These are phyloP conservation scores for Sitophilus oryzae DNA, from an alignment of 1,140 invertebrate genomes.

Conservation along the genomic window DNA sequence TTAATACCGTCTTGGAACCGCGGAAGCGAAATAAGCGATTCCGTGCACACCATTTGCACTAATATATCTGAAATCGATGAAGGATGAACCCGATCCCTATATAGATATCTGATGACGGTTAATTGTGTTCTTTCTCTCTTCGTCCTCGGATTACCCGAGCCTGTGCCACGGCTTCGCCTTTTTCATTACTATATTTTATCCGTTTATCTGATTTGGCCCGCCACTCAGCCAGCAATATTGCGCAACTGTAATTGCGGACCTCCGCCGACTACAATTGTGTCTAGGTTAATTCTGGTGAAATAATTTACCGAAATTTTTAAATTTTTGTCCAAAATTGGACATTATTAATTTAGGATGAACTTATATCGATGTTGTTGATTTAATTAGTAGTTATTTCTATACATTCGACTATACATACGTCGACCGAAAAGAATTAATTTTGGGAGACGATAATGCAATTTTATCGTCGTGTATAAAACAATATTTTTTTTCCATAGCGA, in stretches of 20 bases:
- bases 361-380: too few relatives aligned
- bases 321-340: too few relatives aligned
- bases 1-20: too few relatives aligned
- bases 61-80: slow-evolving; percentile 22
- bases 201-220: slow-evolving; percentile 15
- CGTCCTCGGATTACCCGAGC: too few relatives aligned
- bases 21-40: slow-evolving; percentile 19
- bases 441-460: too few relatives aligned
- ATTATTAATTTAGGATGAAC: too few relatives aligned
- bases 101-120: slow-evolving; percentile 15
- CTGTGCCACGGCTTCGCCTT: slow-evolving; percentile 6
- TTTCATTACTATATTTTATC: slow-evolving; percentile 21
- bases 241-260: background rate
- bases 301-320: background rate
- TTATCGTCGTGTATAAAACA: too few relatives aligned
- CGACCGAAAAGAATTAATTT: too few relatives aligned
- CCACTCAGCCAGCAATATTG: background rate
- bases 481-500: too few relatives aligned
- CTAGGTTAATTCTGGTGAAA: background rate
- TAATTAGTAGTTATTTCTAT: too few relatives aligned
- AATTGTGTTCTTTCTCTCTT: slow-evolving; percentile 15
- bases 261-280: background rate
- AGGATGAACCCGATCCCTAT: slow-evolving; percentile 10
- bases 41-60: slow-evolving; percentile 11
- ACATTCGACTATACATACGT: too few relatives aligned